These are phyloP conservation scores for Sialia sialis DNA, from an alignment of 2,113 vertebrate genomes.

Conservation along the genomic window DNA sequence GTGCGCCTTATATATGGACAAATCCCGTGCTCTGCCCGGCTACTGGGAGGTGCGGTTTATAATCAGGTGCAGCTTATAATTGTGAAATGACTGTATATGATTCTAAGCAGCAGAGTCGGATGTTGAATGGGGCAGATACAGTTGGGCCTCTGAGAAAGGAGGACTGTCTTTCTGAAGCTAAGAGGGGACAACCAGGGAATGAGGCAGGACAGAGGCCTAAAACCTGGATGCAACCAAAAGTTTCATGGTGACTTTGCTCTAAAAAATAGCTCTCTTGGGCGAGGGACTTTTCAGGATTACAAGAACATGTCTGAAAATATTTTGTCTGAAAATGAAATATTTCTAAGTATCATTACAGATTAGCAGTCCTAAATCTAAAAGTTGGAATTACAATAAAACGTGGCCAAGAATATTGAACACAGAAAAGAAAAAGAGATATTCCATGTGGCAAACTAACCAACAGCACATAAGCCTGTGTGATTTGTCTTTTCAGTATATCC, in stretches of 20 bases:
- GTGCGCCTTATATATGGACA: too few species aligned
- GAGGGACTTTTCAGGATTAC: background rate
- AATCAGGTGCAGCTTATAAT: too few species aligned
- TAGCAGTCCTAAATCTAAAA: background rate
- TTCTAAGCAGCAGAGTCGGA: background rate
- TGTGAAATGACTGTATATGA: too few species aligned
- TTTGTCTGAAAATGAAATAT: background rate
- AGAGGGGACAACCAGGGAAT: background rate
- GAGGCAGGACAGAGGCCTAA: background rate
- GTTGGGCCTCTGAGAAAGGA: background rate
- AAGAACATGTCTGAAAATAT: background rate
- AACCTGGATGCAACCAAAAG: background rate
- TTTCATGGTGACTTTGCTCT: background rate
- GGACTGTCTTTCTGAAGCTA: background rate
- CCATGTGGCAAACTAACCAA: background rate
- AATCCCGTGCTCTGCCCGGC: too few species aligned
- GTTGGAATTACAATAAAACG: background rate
- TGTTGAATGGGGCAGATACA: background rate
- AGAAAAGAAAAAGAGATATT: background rate
- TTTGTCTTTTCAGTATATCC: background rate
- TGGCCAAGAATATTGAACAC: background rate
- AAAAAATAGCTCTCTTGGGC: background rate
- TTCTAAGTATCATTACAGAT: background rate
- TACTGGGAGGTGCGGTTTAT: too few species aligned
- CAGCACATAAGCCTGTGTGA: background rate